Evolutionary conservation across 2,888 invertebrate species (phyloP).

Genomic region (Idaea aversata): DNA sequence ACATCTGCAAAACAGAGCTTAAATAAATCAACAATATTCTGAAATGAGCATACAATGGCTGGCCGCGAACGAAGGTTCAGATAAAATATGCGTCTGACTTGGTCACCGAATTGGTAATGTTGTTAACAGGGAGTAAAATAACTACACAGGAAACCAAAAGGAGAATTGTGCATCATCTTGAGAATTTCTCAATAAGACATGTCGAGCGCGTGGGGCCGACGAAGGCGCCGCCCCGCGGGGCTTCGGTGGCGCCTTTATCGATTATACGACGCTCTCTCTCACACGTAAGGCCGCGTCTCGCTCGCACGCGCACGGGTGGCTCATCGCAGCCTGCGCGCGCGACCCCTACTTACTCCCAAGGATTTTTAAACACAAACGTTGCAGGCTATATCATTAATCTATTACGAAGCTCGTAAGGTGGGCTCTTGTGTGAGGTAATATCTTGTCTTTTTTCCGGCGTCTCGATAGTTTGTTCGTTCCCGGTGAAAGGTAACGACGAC

Average conservation of each 20-base stretch:
- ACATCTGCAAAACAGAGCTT: slow-evolving; percentile 32
- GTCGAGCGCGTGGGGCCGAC: slow-evolving; percentile 71
- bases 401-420: slow-evolving; percentile 64
- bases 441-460: slow-evolving; percentile 53
- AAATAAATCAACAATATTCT: slow-evolving; percentile 57
- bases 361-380: slow-evolving; percentile 64
- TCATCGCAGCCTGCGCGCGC: slow-evolving; percentile 38
- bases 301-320: slow-evolving; percentile 57
- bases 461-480: slow-evolving; percentile 46
- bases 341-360: slow-evolving; percentile 42
- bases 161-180: slow-evolving; percentile 74
- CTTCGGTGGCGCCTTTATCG: slow-evolving; percentile 68
- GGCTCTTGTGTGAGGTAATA: slow-evolving; percentile 60
- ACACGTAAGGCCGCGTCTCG: slow-evolving; percentile 37
- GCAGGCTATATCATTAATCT: slow-evolving; percentile 77
- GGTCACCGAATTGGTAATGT: slow-evolving; percentile 75
- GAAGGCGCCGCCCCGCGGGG: slow-evolving; percentile 71
- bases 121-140: slow-evolving; percentile 77
- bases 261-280: slow-evolving; percentile 45
- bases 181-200: slow-evolving; percentile 78
- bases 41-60: slow-evolving; percentile 43
- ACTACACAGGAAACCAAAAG: slow-evolving; percentile 69
- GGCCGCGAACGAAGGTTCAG: slow-evolving; percentile 39
- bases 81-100: slow-evolving; percentile 72
- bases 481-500: slow-evolving; percentile 59